Evolutionary conservation across 1,140 invertebrate species (phyloP), one percentile per base, ranked within the genome.

Genomic region (Drosophila elegans): DNA sequence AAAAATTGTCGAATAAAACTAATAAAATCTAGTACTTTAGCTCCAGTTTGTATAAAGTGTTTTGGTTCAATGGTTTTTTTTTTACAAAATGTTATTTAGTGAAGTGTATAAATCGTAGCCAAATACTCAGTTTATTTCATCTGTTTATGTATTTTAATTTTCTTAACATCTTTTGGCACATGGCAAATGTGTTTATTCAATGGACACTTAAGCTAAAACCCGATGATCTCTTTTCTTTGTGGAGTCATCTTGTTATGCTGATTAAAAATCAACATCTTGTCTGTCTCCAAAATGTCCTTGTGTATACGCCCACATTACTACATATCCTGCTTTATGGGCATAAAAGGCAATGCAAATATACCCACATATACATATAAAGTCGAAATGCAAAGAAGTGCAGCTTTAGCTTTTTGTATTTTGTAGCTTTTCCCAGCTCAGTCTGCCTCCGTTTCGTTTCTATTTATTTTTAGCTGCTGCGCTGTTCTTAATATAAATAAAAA

Each of bases 401-500:
- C 52, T 42, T 46, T 38, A 69, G 25, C 36, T 51, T 63, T 63
- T 21, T 16, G 25, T 32, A n/a, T 49, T 71, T 41, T 39, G 27
- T 27, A 21, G 66, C 36, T 38, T 52, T 72, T 59, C 38, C 64
- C 64, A 36, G 45, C 34, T 32, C 38, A 51, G 52, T 12, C 7
- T 11, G 61, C 39, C 44, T 29, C 52, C 52, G 48, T 72, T 73
- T 11, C 60, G 34, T 42, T 72, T 44, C 36, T 69, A 59, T 71
- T 73, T 60, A 59, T 72, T 60, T 56, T 60, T 73, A 60, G 45
- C 13, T 73, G 45, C 44, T 55, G 56, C 55, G 51, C 64, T 49
- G 69, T 45, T 48, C 52, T 66, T 53, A 78, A 73, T 62, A 61
- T 57, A 74, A 74, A 80, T 64, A 48, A 54, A 80, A 80, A 54